Percentiles rank a stretch among this genome's conserved stretches.
phyloP scores from a whole-genome alignment of 2,797 vertebrate genomes.

The Artibeus lituratus region DNA sequence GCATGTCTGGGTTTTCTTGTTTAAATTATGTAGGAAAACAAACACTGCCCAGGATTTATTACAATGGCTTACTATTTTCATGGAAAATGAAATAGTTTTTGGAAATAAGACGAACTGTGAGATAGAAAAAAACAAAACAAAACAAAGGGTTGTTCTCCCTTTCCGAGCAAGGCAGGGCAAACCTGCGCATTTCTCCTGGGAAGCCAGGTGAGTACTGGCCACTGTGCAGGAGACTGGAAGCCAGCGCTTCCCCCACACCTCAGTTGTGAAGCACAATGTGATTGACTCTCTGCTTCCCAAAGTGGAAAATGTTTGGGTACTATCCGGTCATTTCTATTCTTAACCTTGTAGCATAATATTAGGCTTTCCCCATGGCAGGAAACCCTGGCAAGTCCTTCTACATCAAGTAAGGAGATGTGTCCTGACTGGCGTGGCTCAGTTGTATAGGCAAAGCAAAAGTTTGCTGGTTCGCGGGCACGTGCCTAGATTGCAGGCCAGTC shows the following conservation, averaged over 20 bases:
- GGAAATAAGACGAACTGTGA: not conserved
- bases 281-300: not conserved
- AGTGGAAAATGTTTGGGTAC: not conserved
- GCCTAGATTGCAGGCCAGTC: not conserved
- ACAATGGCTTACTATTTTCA: not conserved
- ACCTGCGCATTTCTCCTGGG: not conserved
- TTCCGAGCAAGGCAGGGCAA: not conserved
- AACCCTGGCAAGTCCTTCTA: not conserved
- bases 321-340: not conserved
- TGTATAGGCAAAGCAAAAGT: not conserved
- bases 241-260: not conserved
- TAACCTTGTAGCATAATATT: not conserved
- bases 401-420: not conserved
- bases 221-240: not conserved
- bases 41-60: not conserved
- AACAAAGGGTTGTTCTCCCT: not conserved
- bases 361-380: not conserved
- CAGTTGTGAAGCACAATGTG: not conserved
- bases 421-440: not conserved
- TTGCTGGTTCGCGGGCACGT: not conserved
- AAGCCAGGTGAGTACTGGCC: not conserved
- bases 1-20: not conserved
- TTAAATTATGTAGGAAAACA: slow-evolving; percentile 28
- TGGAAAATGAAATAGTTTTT: not conserved
- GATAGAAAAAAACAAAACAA: not conserved